Conservation (phyloP, 2,797 vertebrate species). For the Hafferia zeledoni region DNA sequence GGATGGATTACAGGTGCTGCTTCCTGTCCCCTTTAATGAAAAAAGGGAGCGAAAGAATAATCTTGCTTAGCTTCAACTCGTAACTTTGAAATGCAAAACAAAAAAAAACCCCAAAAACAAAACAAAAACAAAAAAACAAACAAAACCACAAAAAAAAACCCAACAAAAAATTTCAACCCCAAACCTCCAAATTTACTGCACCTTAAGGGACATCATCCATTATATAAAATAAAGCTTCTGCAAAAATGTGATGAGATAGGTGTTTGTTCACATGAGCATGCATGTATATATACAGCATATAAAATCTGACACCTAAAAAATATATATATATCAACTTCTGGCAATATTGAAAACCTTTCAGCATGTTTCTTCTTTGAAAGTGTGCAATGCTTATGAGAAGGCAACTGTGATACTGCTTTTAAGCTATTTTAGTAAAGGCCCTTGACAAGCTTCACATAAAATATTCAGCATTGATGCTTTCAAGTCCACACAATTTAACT, state of each 20-base stretch:
- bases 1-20: neutral
- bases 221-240: neutral
- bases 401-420: conserved; percentile 36
- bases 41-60: neutral
- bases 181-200: neutral
- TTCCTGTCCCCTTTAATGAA: neutral
- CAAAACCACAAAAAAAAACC: too few species aligned
- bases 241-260: neutral
- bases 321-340: conserved; percentile 31
- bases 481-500: conserved; percentile 59
- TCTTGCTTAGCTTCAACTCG: neutral
- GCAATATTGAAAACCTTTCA: conserved; percentile 48
- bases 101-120: too few species aligned
- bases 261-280: neutral
- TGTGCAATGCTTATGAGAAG: conserved; percentile 31
- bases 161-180: neutral
- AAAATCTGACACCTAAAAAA: conserved; percentile 40
- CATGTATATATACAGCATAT: neutral
- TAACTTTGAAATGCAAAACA: neutral
- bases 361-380: conserved; percentile 52
- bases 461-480: conserved; percentile 68
- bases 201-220: neutral
- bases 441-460: conserved; percentile 68
- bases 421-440: conserved; percentile 53
- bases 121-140: too few species aligned